Evolutionary conservation across 2,797 vertebrate species (phyloP), one percentile per base, ranked within the genome.

Genomic region (Buceros bicornis): DNA sequence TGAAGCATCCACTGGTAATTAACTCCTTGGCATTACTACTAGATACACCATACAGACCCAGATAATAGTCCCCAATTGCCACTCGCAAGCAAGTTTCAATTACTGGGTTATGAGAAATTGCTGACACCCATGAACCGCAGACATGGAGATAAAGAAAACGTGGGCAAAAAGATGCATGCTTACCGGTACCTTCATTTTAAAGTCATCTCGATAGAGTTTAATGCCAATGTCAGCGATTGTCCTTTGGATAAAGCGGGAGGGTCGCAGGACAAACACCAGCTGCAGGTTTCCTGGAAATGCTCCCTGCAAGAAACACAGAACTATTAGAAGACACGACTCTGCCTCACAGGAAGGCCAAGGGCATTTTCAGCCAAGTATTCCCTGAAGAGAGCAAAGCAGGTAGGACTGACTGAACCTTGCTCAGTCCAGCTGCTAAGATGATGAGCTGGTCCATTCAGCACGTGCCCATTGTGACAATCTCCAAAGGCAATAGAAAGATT

Each of bases 121-220:
- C 50, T 94, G 93, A 57, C 22, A 48, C 7, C 28, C 28, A 74
- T 84, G 72, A 93, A 78, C 28, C 33, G 40, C 37, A 73, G 65
- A 33, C 47, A 73, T 60, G 67, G 76, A 85, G 50, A 77, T 58
- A 60, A 81, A 70, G 64, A 82, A 91, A 74, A 73, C 42, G 77
- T 31, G 51, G 78, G 48, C 69, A 69, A 91, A 91, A 94, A 97
- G 84, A 50, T 73, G 82, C 96, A 98, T 97, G 98, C 99, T 99
- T 98, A 99, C 98, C 98, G 98, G 99, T 98, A 99, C 99, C 99
- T 99, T 99, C 99, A 99, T 99, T 99, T 99, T 99, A 98, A 99
- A 99, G 97, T 99, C 99, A 97, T 99, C 99, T 62, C 98, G 98
- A 81, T 99, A 99, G 96, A 99, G 98, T 89, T 98, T 99, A 95